phyloP scores from a whole-genome alignment of 2,888 invertebrate species.

The Leucophenga maculata region DNA sequence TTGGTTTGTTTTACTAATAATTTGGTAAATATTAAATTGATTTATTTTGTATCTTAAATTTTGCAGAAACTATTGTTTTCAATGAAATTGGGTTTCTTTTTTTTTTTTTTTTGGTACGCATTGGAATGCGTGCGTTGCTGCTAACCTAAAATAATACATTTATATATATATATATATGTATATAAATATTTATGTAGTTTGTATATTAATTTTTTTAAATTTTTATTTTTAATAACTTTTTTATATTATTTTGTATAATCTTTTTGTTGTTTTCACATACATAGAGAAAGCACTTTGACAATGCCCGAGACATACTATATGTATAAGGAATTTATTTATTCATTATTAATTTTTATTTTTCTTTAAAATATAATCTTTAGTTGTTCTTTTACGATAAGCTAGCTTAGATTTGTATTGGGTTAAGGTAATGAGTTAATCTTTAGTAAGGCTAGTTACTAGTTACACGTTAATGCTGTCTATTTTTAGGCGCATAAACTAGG shows the following conservation, averaged over 20 bases:
- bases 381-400: slow-evolving; percentile 40
- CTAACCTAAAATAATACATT: slow-evolving; percentile 38
- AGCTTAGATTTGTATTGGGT: slow-evolving; percentile 62
- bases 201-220: slow-evolving; percentile 13
- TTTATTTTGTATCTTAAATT: slow-evolving; percentile 37
- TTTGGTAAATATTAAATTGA: slow-evolving; percentile 25
- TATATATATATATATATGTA: slow-evolving; percentile 43
- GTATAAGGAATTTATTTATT: slow-evolving; percentile 29
- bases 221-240: slow-evolving; percentile 26
- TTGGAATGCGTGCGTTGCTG: slow-evolving; percentile 18
- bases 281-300: slow-evolving; percentile 42
- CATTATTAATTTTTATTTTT: slow-evolving; percentile 29
- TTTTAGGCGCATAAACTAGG: neutral
- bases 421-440: slow-evolving; percentile 70
- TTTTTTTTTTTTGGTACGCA: slow-evolving; percentile 15
- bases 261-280: slow-evolving; percentile 26
- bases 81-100: neutral
- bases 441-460: slow-evolving; percentile 70
- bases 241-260: slow-evolving; percentile 11
- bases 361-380: slow-evolving; percentile 35
- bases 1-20: neutral
- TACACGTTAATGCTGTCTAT: slow-evolving; percentile 62
- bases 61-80: slow-evolving; percentile 40
- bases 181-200: slow-evolving; percentile 33
- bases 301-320: slow-evolving; percentile 23